Base-by-base conservation (phyloP, 2,888 invertebrate genomes). In the Drosophila antonietae region DNA sequence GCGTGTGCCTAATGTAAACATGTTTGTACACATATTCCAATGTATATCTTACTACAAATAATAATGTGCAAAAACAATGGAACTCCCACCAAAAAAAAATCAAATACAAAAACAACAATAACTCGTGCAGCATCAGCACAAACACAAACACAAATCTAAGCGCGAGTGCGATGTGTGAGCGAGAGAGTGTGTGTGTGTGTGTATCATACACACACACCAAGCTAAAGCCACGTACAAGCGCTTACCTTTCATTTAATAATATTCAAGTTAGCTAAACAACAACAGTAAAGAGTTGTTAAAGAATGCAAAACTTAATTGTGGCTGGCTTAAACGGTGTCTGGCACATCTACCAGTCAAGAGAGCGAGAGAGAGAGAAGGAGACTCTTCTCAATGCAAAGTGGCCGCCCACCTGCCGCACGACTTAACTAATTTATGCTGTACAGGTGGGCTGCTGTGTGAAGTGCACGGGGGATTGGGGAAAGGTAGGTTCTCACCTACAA, bases 61-160 rank as follows among this genome's bases (percentile, higher is more conserved):
- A 51, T 75, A 67, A 66, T 71, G 78, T 78, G 78, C 51, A 64
- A 79, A 66, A 79, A 73, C 76, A 76, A 80, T 76, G 60, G 67
- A 78, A 78, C 75, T 78, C 77, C 78, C 77, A 78, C 78, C 58
- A 67, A 78, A 78, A 73, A 72, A 7, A 15, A 39, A 10, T 15
- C 14, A 20, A 18, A 15, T 28, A 14, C 53, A 46, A 28, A 28
- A 28, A 67, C 4, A 55, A 41, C 18, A 55, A 18, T 8, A 70
- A 52, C 61, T 59, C 59, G 68, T 66, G 67, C 76, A 79, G 77
- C 76, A 73, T 79, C 74, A 66, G 63, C 66, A 41, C 60, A 60
- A 58, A 56, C 31, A 44, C 44, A 52, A 65, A 57, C 41, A 75
- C 49, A 66, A 65, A 66, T 44, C 61, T 56, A 28, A 60, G 55